Conservation (phyloP, 2,797 vertebrate species). For the Myotis planiceps region DNA sequence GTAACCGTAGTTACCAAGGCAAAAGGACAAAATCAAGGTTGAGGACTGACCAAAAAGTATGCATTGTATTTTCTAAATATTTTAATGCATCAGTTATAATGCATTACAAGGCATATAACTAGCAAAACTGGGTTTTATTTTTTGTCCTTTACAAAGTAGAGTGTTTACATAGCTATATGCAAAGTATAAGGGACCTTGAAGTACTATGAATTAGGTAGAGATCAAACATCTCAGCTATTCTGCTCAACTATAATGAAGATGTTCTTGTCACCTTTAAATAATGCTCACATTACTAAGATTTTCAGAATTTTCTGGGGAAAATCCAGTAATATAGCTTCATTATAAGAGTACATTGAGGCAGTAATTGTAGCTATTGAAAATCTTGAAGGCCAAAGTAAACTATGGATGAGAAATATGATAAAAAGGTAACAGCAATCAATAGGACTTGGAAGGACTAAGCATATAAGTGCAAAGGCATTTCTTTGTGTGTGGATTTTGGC, state of each 20-base stretch:
- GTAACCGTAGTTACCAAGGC: conserved; percentile 60
- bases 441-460: background rate
- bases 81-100: background rate
- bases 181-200: background rate
- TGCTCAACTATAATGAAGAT: background rate
- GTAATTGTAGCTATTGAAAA: background rate
- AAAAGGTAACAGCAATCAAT: background rate
- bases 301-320: background rate
- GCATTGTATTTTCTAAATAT: background rate
- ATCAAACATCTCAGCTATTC: background rate
- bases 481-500: background rate
- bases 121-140: background rate
- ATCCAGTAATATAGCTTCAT: background rate
- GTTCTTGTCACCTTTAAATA: background rate
- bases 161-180: background rate
- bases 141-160: background rate
- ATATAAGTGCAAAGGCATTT: background rate
- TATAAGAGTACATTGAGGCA: background rate
- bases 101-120: background rate
- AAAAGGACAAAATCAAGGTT: conserved; percentile 49
- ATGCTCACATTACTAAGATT: background rate
- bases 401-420: background rate
- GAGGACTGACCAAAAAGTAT: background rate
- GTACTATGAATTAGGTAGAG: background rate
- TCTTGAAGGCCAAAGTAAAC: background rate